These are phyloP conservation scores for Erpetoichthys calabaricus DNA, from an alignment of 2,797 vertebrate genomes.

Conservation along the genomic window DNA sequence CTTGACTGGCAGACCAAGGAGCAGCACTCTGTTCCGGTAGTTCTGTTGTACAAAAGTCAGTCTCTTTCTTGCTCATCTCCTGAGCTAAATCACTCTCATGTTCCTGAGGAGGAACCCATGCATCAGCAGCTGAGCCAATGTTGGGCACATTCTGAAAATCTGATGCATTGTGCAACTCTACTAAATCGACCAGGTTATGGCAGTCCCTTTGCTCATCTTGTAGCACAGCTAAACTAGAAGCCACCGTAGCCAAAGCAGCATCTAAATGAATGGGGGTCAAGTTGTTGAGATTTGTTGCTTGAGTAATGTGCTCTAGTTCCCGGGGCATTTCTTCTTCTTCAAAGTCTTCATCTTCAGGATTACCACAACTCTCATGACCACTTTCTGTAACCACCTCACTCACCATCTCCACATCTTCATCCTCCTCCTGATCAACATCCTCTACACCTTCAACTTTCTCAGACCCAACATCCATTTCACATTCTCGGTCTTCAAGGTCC, in stretches of 20 bases:
- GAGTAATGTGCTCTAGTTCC: slow-evolving; percentile 13
- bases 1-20: too few species aligned
- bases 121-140: too few species aligned
- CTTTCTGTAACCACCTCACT: slow-evolving; percentile 46
- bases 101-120: too few species aligned
- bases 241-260: slow-evolving; percentile 26
- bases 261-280: slow-evolving; percentile 29
- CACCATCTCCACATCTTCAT: slow-evolving; percentile 50
- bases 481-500: slow-evolving; percentile 31
- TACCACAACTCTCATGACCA: slow-evolving; percentile 39
- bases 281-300: slow-evolving; percentile 27
- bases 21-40: too few species aligned
- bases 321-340: slow-evolving; percentile 28
- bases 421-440: slow-evolving; percentile 38
- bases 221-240: slow-evolving; percentile 14
- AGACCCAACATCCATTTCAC: slow-evolving; percentile 49
- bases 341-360: slow-evolving; percentile 38
- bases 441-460: slow-evolving; percentile 31
- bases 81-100: too few species aligned
- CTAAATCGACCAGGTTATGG: too few species aligned
- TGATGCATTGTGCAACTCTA: too few species aligned
- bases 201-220: too few species aligned
- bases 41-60: too few species aligned
- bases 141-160: too few species aligned
- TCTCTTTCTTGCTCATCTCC: too few species aligned